Conservation (phyloP, 2,797 vertebrate genomes). For the Buceros bicornis region DNA sequence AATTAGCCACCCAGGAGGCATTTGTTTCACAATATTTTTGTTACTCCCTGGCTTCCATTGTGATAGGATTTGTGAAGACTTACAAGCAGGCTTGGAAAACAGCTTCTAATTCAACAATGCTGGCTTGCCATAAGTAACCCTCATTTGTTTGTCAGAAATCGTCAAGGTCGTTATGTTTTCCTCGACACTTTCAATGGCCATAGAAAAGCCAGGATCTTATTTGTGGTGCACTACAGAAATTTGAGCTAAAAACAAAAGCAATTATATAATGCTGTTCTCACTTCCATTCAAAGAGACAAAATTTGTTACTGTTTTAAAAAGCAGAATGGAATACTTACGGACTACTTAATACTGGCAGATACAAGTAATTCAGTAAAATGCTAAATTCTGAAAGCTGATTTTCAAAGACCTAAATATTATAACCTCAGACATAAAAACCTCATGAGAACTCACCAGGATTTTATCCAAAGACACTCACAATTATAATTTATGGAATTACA, state of each 20-base stretch:
- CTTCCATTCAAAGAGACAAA: neutral
- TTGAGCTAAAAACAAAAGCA: neutral
- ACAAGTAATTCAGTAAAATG: neutral
- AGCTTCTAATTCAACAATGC: conserved; percentile 48
- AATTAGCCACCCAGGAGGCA: conserved; percentile 79
- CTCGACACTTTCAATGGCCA: neutral
- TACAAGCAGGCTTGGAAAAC: conserved; percentile 62
- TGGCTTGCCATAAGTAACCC: conserved; percentile 28
- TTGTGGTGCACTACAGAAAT: neutral
- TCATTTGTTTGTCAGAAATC: conserved; percentile 61
- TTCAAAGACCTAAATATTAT: neutral
- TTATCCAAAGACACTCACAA: neutral
- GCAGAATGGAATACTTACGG: neutral
- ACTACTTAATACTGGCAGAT: neutral
- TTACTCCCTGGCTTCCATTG: conserved; percentile 70
- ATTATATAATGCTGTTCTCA: neutral
- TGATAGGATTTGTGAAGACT: conserved; percentile 73
- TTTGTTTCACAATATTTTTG: conserved; percentile 77
- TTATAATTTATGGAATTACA: neutral
- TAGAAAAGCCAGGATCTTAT: conserved; percentile 3
- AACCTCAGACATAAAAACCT: neutral
- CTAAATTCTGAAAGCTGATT: neutral
- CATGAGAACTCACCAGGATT: neutral
- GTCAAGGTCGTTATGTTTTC: neutral
- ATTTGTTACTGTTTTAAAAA: neutral